Percentiles rank a stretch among this genome's conserved stretches.
Conservation (phyloP, 2,113 vertebrate species). For the Leptosomus discolor region DNA sequence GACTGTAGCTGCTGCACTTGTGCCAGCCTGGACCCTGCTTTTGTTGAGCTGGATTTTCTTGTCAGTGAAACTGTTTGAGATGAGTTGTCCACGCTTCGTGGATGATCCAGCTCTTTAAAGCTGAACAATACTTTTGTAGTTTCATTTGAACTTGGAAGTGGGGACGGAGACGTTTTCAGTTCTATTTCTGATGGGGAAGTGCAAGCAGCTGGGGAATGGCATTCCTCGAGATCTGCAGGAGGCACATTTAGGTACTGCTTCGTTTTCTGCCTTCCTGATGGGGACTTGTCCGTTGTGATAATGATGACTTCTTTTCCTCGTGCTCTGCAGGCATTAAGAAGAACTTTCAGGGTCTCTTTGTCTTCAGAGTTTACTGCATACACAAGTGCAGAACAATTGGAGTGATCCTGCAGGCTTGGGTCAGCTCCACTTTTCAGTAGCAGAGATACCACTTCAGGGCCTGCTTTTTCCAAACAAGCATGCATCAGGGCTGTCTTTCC, state of each 20-base stretch:
- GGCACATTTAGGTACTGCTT: constrained; percentile 87
- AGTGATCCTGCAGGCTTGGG: constrained; percentile 88
- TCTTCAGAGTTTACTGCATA: constrained; percentile 87
- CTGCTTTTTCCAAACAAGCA: constrained; percentile 82
- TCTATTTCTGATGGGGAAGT: constrained; percentile 76
- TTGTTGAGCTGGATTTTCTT: constrained; percentile 49
- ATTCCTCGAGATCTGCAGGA: constrained; percentile 76
- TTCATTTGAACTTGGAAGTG: constrained; percentile 51
- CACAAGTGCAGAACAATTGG: constrained; percentile 82
- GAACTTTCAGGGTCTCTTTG: constrained; percentile 79
- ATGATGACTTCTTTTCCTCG: constrained; percentile 93
- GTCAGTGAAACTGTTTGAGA: constrained; percentile 68
- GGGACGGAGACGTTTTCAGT: constrained; percentile 57
- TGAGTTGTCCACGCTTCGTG: neutral
- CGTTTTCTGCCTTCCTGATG: constrained; percentile 79
- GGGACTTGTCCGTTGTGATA: constrained; percentile 83
- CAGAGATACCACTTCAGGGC: constrained; percentile 81
- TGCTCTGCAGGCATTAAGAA: constrained; percentile 84
- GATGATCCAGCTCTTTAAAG: constrained; percentile 65
- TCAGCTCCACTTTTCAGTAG: constrained; percentile 84
- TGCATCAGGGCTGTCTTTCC: constrained; percentile 92
- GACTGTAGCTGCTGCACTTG: constrained; percentile 72
- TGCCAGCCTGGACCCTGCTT: constrained; percentile 56
- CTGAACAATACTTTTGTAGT: constrained; percentile 61
- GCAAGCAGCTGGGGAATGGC: constrained; percentile 40